phyloP scores from a whole-genome alignment of 1,140 invertebrate species.

The Lepidurus couesii region DNA sequence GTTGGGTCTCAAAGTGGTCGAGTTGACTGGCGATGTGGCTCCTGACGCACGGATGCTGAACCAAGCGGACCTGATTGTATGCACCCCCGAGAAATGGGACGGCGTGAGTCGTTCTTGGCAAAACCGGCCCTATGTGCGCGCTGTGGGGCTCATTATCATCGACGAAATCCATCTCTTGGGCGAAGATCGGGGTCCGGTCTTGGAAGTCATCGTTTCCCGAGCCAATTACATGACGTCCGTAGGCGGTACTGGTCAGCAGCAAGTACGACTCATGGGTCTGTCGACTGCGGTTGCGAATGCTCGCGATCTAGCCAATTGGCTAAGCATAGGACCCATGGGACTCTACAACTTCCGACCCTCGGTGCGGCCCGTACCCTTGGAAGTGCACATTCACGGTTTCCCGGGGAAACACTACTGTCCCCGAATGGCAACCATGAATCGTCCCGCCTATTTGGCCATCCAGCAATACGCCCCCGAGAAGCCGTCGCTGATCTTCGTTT shows the following conservation, averaged over 20 bases:
- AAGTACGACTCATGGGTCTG: conserved; percentile 82
- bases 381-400: conserved; percentile 90
- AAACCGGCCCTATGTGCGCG: conserved; percentile 84
- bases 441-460: conserved; percentile 83
- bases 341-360: conserved; percentile 97
- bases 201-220: conserved; percentile 66
- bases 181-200: conserved; percentile 74
- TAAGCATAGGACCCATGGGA: conserved; percentile 78
- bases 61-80: conserved; percentile 86
- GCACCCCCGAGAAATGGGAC: conserved; percentile 99
- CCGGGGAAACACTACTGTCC: conserved; percentile 98
- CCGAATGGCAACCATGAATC: conserved; percentile 99
- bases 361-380: conserved; percentile 92
- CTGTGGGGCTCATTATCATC: conserved; percentile 90
- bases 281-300: conserved; percentile 98
- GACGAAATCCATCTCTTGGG: conserved; percentile 98
- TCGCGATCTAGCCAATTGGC: conserved; percentile 91
- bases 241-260: conserved; percentile 47
- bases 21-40: conserved; percentile 92
- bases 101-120: conserved; percentile 97
- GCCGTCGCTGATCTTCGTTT: conserved; percentile 92
- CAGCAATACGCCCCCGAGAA: conserved; percentile 75
- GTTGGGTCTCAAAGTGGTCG: conserved; percentile 80
- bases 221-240: conserved; percentile 90
- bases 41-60: conserved; percentile 84